These are phyloP conservation scores for Pseudeuparius sepicola DNA, from an alignment of 2,888 invertebrate species.

Conservation along the genomic window DNA sequence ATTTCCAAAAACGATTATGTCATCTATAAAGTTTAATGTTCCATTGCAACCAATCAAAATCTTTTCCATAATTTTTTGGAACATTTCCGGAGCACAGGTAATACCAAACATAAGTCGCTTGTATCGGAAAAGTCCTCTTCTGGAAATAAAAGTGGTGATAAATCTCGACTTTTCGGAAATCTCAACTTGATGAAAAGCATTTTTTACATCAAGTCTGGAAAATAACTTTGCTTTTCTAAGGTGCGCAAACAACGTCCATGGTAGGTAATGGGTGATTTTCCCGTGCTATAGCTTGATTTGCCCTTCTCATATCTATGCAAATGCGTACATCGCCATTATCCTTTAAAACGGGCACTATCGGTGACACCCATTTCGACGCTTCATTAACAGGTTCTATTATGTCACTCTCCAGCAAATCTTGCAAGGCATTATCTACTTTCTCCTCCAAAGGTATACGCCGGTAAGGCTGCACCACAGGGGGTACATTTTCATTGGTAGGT, in stretches of 20 bases:
- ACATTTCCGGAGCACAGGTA: too few species aligned
- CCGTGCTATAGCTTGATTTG: conserved; percentile 12
- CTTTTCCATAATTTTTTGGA: too few species aligned
- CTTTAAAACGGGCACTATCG: too few species aligned
- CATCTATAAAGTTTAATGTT: too few species aligned
- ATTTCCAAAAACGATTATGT: too few species aligned
- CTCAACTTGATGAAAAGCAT: conserved; percentile 19
- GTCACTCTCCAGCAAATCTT: conserved; percentile 22
- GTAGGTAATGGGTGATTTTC: conserved; percentile 16
- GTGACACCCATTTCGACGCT: conserved; percentile 18
- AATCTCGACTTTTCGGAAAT: conserved; percentile 14
- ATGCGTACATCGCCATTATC: too few species aligned
- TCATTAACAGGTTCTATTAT: conserved; percentile 27
- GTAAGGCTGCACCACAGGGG: conserved; percentile 29
- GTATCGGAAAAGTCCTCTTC: too few species aligned
- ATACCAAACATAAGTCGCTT: too few species aligned
- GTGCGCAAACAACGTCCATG: conserved; percentile 10
- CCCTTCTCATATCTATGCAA: conserved; percentile 16
- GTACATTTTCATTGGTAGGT: conserved; percentile 16
- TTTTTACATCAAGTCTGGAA: conserved; percentile 15
- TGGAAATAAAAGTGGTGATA: conserved; percentile 20
- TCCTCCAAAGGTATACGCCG: conserved; percentile 26
- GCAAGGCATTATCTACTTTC: conserved; percentile 20
- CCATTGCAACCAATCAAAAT: too few species aligned
- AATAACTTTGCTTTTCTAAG: conserved; percentile 12